Evolutionary conservation across 2,797 vertebrate genomes (phyloP), one percentile per base, ranked within the genome.

Genomic region (Neosilurus mollespiculum): DNA sequence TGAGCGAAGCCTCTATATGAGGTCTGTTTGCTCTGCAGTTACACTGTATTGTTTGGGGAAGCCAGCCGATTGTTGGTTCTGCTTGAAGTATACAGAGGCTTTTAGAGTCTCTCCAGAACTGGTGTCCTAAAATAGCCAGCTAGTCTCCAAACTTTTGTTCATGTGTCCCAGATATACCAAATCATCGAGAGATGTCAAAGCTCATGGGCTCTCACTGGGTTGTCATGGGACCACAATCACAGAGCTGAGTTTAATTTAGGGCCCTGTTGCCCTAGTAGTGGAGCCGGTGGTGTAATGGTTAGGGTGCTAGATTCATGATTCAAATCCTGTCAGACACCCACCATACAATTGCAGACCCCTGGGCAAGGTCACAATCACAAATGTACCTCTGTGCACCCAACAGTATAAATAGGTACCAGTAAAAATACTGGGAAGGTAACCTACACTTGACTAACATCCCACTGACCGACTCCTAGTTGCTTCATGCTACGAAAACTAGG

Each of bases 61-160:
- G 22, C 34, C 59, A 49, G 34, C 22, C 12, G 7, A 78, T 26
- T 43, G 3, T 64, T 14, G n/a, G 49, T 43, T 78, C 43, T 51
- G 37, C 76, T 62, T 62, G 34, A 62, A 15, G 75, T n/a, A 78
- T 78, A 51, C 61, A 9, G 62, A 43, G 62, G 58, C 7, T 34
- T 24, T 9, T 24, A 49, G 20, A 62, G 58, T 49, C 18, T 76
- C 54, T 76, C 72, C 26, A 77, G 81, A 61, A 58, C n/a, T 34
- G 34, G 14, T 84, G 77, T 84, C 71, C 58, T 73, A 87, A 86
- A 82, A 79, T 79, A 84, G 67, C 75, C 56, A 70, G 26, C 72
- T 65, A 30, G n/a, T n/a, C 34, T 34, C 9, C 3, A 18, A 22
- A 71, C 16, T 26, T 10, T 43, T 69, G 20, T 49, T 66, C 30